These are phyloP conservation scores for Ceratina calcarata DNA, from an alignment of 1,140 invertebrate species.

Conservation along the genomic window DNA sequence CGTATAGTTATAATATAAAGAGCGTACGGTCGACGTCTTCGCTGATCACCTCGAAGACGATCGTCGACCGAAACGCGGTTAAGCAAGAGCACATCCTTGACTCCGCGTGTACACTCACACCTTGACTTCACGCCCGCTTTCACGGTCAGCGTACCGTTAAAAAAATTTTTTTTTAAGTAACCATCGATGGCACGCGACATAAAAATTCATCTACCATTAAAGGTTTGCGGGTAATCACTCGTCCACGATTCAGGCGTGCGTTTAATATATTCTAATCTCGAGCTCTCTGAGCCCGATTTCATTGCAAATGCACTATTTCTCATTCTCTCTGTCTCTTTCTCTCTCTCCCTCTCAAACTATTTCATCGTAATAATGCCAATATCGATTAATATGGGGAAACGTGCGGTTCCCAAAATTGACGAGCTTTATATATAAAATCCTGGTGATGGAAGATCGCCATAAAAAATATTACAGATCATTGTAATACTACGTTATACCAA, in stretches of 20 bases:
- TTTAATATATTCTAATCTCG: too few species aligned
- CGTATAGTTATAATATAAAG: slow-evolving; percentile 46
- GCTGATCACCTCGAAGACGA: background rate
- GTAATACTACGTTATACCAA: too few species aligned
- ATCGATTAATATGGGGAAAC: too few species aligned
- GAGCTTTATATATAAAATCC: too few species aligned
- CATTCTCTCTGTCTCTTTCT: too few species aligned
- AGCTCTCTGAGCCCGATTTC: too few species aligned
- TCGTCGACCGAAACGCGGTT: slow-evolving; percentile 21
- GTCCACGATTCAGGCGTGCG: too few species aligned
- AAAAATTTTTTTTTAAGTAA: slow-evolving; percentile 21
- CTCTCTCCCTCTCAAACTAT: too few species aligned
- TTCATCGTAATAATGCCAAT: too few species aligned
- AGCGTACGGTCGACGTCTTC: slow-evolving; percentile 13
- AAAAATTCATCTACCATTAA: background rate
- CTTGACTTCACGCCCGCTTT: background rate
- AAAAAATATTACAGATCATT: background rate
- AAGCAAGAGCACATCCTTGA: background rate
- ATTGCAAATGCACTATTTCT: too few species aligned
- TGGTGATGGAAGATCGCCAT: too few species aligned
- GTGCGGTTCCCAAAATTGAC: too few species aligned
- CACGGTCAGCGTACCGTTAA: background rate
- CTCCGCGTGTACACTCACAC: background rate
- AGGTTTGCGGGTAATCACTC: background rate
- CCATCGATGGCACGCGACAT: slow-evolving; percentile 8